Evolutionary conservation across 2,113 vertebrate species (phyloP).

Genomic region (Solea solea): DNA sequence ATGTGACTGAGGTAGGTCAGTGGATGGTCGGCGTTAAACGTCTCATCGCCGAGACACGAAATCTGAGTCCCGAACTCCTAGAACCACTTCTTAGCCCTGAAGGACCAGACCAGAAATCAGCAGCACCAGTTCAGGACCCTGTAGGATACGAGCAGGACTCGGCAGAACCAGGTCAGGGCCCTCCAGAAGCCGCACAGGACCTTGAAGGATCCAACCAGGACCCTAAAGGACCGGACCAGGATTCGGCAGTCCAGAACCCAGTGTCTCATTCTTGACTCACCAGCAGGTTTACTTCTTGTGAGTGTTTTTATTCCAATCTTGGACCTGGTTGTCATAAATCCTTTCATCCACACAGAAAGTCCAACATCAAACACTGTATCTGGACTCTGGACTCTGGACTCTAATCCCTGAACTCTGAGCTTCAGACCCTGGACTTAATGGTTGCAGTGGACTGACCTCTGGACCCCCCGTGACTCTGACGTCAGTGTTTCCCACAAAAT

Average conservation of each 20-base stretch:
- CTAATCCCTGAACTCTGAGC: neutral
- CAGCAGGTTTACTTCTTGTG: neutral
- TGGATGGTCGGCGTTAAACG: constrained; percentile 97
- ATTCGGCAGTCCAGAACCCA: neutral
- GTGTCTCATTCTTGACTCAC: constrained; percentile 17
- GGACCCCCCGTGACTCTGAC: too few relatives aligned
- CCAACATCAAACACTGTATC: neutral
- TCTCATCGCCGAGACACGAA: constrained; percentile 89
- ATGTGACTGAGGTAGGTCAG: constrained; percentile 94
- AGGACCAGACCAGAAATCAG: neutral
- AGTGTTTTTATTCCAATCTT: neutral
- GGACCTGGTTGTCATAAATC: too few relatives aligned
- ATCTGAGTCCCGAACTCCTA: constrained; percentile 67
- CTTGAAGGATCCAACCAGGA: neutral
- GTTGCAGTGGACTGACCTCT: neutral
- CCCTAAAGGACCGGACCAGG: neutral
- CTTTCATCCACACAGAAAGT: neutral
- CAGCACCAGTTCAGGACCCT: constrained; percentile 1
- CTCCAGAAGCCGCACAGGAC: neutral
- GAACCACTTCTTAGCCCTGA: neutral
- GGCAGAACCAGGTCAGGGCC: neutral
- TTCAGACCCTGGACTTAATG: neutral
- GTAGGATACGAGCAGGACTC: neutral
- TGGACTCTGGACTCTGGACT: constrained; percentile 4
- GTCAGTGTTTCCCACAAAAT: too few relatives aligned